Percentiles rank a stretch among this genome's conserved stretches.
phyloP scores from a whole-genome alignment of 1,140 invertebrate species.

The Mactra quadrangularis region DNA sequence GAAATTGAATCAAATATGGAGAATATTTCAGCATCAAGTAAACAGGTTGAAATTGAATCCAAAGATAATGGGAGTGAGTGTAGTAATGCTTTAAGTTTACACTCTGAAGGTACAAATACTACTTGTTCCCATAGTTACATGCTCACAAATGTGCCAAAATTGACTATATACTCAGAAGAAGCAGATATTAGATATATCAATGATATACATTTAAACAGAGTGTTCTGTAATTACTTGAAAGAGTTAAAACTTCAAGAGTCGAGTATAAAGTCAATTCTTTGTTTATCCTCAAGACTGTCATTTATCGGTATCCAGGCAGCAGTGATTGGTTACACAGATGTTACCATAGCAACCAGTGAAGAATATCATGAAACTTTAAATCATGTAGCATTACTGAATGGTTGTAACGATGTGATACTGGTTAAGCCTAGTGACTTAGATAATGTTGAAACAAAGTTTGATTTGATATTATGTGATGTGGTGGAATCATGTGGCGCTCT shows the following conservation, averaged over 20 bases:
- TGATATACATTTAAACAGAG: conserved; percentile 68
- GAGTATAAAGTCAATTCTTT: conserved; percentile 53
- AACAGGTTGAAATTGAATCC: no score
- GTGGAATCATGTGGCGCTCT: conserved; percentile 76
- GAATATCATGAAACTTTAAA: conserved; percentile 59
- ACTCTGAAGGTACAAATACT: no score
- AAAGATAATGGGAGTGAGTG: no score
- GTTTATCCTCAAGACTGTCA: conserved; percentile 67
- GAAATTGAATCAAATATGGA: no score
- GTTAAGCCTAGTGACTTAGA: conserved; percentile 48
- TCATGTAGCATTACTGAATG: conserved; percentile 63
- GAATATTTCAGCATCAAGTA: no score
- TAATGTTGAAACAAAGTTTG: conserved; percentile 55
- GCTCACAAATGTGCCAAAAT: conserved; percentile 4
- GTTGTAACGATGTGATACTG: conserved; percentile 59
- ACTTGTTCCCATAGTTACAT: no score
- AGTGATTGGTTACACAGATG: conserved; percentile 57
- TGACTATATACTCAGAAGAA: conserved; percentile 15
- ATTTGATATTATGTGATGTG: conserved; percentile 71
- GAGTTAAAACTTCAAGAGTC: conserved; percentile 22
- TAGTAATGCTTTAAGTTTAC: no score
- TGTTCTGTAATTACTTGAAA: conserved; percentile 63
- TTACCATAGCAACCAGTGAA: conserved; percentile 57
- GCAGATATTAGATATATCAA: conserved; percentile 63
- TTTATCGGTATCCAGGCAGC: conserved; percentile 69